A percentile compares a stretch with the other conserved stretches of the same genome.
Evolutionary conservation across 1,140 invertebrate species (phyloP).

Genomic region (Papilio dardanus): DNA sequence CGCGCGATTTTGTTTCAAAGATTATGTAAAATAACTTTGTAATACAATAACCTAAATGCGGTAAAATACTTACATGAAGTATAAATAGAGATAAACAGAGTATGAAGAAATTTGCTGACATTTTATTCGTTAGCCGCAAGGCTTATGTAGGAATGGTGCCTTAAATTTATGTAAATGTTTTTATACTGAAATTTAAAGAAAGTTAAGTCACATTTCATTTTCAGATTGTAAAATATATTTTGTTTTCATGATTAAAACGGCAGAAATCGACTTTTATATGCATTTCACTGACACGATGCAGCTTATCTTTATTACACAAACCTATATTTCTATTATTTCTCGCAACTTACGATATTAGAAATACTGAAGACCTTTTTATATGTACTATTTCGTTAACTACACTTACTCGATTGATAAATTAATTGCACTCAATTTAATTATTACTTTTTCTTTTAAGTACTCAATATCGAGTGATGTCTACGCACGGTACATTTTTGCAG

Average conservation of each 20-base stretch:
- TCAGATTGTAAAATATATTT: slow-evolving; percentile 37
- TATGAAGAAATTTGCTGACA: slow-evolving; percentile 35
- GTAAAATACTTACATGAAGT: slow-evolving; percentile 32
- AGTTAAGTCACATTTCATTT: slow-evolving; percentile 37
- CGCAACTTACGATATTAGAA: slow-evolving; percentile 25
- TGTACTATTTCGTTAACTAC: not conserved
- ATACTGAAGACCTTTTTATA: slow-evolving; percentile 3
- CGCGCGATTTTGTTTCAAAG: not conserved
- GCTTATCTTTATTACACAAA: slow-evolving; percentile 37
- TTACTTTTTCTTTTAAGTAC: not conserved
- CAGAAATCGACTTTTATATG: slow-evolving; percentile 36
- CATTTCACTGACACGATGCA: slow-evolving; percentile 29
- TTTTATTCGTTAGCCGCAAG: slow-evolving; percentile 36
- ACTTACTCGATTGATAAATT: not conserved
- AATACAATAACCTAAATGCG: not conserved
- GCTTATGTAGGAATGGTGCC: slow-evolving; percentile 35
- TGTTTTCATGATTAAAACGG: slow-evolving; percentile 32
- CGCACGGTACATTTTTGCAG: not conserved
- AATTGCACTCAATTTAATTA: not conserved
- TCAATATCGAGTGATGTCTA: not conserved
- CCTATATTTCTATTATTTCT: slow-evolving; percentile 26
- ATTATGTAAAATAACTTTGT: not conserved
- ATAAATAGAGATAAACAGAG: slow-evolving; percentile 21
- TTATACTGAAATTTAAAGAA: slow-evolving; percentile 36
- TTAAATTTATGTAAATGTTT: slow-evolving; percentile 36